Base-by-base conservation (phyloP, 2,113 vertebrate genomes). In the Scomber colias region DNA sequence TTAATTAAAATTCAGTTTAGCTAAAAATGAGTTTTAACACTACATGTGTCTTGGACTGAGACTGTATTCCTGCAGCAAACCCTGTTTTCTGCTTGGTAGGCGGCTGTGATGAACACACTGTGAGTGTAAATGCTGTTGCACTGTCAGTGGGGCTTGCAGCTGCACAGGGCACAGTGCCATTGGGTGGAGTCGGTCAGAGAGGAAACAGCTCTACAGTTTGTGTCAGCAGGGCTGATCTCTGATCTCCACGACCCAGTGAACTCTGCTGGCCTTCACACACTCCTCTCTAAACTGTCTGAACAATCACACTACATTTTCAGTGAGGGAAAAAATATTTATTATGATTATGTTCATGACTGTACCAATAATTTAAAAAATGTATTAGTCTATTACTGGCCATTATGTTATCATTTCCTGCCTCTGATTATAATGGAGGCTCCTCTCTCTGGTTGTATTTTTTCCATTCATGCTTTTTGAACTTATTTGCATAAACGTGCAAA, bases 101-200 rank as follows among this genome's bases (percentile, higher is more conserved):
- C 48, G 3, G 48, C n/a, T 55, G 24, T 15, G 63, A 68, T 68
- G 48, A 65, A 30, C 77, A 57, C 76, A 71, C 24, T 31, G 51
- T 21, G 19, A 51, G 11, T 48, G 66, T 63, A 53, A 53, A 46
- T 16, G 44, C 10, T 40, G 24, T 4, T 85, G 74, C 81, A 83
- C 69, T 85, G 70, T 91, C 80, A 89, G 89, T 85, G 63, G 56
- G 60, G 63, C 44, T 44, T 69, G 87, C 93, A 93, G 92, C 92
- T 86, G 92, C 72, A 65, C 83, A 81, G 86, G 82, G 93, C 91
- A 80, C 81, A 0, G 79, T 87, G 90, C 92, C 94, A 88, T 84
- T 88, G 94, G 92, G 89, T 94, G 93, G 93, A 92, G 91, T 88
- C 46, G 69, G 83, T 81, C 84, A 69, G 77, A 87, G 70, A 92